Evolutionary conservation across 1,140 invertebrate species (phyloP), one percentile per base, ranked within the genome.

Genomic region (Mercenaria mercenaria): DNA sequence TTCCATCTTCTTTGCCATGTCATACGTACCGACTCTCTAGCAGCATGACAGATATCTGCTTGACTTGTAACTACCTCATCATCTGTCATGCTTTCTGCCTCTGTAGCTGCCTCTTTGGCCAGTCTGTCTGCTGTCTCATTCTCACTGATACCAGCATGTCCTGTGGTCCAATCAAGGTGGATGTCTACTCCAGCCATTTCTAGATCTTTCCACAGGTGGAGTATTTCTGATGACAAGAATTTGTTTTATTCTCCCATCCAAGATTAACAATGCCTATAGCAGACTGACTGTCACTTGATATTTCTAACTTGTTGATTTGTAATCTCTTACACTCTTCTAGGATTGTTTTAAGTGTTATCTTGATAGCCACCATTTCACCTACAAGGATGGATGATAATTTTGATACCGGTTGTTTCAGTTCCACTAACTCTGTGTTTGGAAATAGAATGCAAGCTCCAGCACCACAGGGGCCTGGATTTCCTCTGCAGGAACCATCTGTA

Each of bases 401-500:
- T 20, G 86, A 61, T 20, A 88, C 86, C 37, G 86, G 47, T 39
- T 34, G 34, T 10, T 56, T 74, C 11, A 88, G 23, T 34, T 39
- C 29, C 47, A 84, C 0, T 10, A 29, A 8, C 10, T 39, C 37
- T 37, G 15, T 11, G 34, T 64, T 41, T 23, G 39, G 15, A 20
- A 59, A 26, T 8, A 47, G 77, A 26, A 88, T 61, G 20, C 37
- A 52, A 0, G 85, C 37, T 18, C 74, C 85, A 18, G 76, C 77
- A 39, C 74, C 85, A 77, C 72, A 87, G 39, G 85, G 74, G 23
- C 74, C 74, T 43, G 85, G 74, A 32, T 87, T 79, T 26, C 61
- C 74, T 37, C n/a, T n/a, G n/a, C 86, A 88, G 4, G 77, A 81
- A 18, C 76, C 74, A 69, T 88, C 86, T 29, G 86, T 81, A 39